phyloP scores from a whole-genome alignment of 2,113 vertebrate genomes.

The Guaruba guarouba region DNA sequence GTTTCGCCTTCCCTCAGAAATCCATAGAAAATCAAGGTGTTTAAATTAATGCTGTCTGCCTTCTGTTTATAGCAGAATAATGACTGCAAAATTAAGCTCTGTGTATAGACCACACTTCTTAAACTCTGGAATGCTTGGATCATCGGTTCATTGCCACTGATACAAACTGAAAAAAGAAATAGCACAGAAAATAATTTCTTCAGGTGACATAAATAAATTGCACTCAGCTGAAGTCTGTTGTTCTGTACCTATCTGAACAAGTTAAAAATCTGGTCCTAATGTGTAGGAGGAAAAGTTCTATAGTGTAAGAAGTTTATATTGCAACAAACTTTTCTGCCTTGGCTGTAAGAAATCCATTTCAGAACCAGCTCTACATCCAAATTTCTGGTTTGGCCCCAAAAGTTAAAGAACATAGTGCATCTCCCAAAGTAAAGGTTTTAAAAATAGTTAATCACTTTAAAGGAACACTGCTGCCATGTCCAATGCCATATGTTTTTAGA shows the following conservation, averaged over 20 bases:
- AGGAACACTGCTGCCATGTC: not conserved
- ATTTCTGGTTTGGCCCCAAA: constrained; percentile 1
- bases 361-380: not conserved
- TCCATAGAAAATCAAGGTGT: not conserved
- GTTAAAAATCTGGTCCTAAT: not conserved
- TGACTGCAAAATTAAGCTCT: not conserved
- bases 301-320: not conserved
- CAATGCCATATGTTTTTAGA: not conserved
- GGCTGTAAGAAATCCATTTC: not conserved
- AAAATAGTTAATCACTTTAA: constrained; percentile 37
- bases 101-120: not conserved
- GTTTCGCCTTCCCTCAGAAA: not conserved
- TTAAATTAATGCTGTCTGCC: not conserved
- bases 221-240: not conserved
- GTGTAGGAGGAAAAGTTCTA: not conserved
- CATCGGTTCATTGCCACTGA: not conserved
- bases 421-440: not conserved
- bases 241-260: not conserved
- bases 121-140: not conserved
- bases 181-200: not conserved
- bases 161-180: not conserved
- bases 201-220: not conserved
- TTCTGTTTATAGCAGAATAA: not conserved
- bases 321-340: not conserved
- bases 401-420: not conserved